Evolutionary conservation across 1,140 invertebrate genomes (phyloP).

Genomic region (Hermetia illucens): DNA sequence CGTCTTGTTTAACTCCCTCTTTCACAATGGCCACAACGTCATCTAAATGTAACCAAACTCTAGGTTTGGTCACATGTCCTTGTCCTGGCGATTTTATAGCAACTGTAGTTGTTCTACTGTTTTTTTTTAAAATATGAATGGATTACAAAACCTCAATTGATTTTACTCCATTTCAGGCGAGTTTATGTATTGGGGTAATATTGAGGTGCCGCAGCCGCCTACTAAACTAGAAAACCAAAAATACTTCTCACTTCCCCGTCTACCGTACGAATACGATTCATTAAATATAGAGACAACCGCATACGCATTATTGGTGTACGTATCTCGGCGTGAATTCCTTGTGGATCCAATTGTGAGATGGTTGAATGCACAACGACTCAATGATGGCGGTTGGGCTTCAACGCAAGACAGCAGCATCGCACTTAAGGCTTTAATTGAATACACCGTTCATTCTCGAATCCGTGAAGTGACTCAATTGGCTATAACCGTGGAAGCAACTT

Average conservation of each 20-base stretch:
- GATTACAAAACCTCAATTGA: slow-evolving; percentile 7
- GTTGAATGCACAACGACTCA: slow-evolving; percentile 80
- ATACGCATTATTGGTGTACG: slow-evolving; percentile 81
- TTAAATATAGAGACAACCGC: slow-evolving; percentile 87
- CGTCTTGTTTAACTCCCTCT: no score
- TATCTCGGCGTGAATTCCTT: slow-evolving; percentile 62
- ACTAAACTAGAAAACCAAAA: slow-evolving; percentile 81
- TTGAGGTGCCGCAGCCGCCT: slow-evolving; percentile 58
- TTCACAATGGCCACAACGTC: no score
- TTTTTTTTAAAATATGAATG: slow-evolving; percentile 3
- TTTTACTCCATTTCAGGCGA: slow-evolving; percentile 37
- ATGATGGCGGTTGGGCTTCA: slow-evolving; percentile 89
- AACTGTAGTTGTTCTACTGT: no score
- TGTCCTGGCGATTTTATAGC: no score
- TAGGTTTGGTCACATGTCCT: no score
- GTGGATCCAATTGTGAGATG: slow-evolving; percentile 80
- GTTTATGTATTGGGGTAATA: slow-evolving; percentile 74
- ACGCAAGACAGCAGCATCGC: slow-evolving; percentile 85
- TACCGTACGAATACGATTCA: slow-evolving; percentile 77
- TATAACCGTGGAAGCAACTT: slow-evolving; percentile 71
- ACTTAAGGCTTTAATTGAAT: slow-evolving; percentile 79
- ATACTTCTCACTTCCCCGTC: slow-evolving; percentile 71
- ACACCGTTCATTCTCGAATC: slow-evolving; percentile 69
- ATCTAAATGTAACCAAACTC: no score
- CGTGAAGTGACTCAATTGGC: slow-evolving; percentile 75